Percentiles rank a stretch among this genome's conserved stretches.
phyloP scores from a whole-genome alignment of 30 jellyfish, hydroid and myxozoan genomes.

The Turritopsis dohrnii region DNA sequence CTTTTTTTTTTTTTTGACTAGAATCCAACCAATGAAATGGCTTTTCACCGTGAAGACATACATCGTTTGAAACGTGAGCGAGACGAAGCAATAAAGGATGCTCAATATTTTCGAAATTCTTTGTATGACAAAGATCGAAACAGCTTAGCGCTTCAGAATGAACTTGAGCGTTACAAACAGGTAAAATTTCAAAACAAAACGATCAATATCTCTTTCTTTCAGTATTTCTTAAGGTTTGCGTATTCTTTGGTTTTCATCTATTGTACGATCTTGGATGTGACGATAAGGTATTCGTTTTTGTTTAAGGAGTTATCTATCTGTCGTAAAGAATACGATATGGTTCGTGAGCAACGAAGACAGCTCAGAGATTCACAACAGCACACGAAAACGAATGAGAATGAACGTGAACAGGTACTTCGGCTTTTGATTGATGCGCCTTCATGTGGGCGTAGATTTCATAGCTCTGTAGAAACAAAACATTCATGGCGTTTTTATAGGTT shows the following conservation, averaged over 20 bases:
- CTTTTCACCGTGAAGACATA: slow-evolving; percentile 50
- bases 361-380: slow-evolving; percentile 51
- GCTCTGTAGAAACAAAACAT: too few species aligned
- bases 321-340: slow-evolving; percentile 54
- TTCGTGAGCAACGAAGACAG: slow-evolving; percentile 35
- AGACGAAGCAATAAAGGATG: slow-evolving; percentile 71
- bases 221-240: too few species aligned
- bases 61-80: slow-evolving; percentile 68
- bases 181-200: slow-evolving; percentile 37
- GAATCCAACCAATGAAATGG: neutral
- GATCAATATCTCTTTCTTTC: too few species aligned
- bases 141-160: slow-evolving; percentile 47
- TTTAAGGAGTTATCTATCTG: slow-evolving; percentile 57
- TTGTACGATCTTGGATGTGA: neutral
- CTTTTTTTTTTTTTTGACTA: neutral
- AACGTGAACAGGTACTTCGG: slow-evolving; percentile 63
- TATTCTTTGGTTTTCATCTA: too few species aligned
- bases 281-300: neutral
- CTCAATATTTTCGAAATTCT: slow-evolving; percentile 36
- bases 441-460: too few species aligned
- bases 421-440: too few species aligned
- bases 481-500: slow-evolving; percentile 10
- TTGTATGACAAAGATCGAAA: slow-evolving; percentile 43
- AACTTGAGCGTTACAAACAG: slow-evolving; percentile 61
- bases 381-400: slow-evolving; percentile 52